Evolutionary conservation across 2,113 vertebrate genomes (phyloP).

Genomic region (Ameiurus melas): DNA sequence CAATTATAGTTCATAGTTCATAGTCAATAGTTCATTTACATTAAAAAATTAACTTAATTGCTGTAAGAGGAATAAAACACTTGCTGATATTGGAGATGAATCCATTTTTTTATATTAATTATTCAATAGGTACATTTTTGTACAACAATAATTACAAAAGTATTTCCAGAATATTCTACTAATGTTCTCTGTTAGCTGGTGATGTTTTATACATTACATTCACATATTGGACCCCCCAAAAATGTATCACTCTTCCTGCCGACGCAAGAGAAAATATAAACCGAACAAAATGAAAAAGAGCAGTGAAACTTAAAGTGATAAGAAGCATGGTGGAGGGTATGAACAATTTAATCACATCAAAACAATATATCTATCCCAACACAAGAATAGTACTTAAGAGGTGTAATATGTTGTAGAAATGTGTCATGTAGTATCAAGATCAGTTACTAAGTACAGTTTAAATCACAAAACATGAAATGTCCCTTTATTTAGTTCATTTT

Average conservation of each 20-base stretch:
- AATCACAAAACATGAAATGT: background rate
- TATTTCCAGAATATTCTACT: background rate
- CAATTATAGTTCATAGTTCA: no score
- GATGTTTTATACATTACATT: constrained; percentile 3
- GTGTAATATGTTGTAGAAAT: background rate
- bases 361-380: background rate
- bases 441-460: background rate
- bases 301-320: background rate
- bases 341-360: constrained; percentile 17
- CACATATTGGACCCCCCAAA: background rate
- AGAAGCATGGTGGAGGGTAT: background rate
- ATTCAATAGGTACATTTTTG: background rate
- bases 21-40: no score
- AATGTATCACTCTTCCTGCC: background rate
- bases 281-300: constrained; percentile 9
- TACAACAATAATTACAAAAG: background rate
- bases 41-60: no score
- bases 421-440: constrained; percentile 16
- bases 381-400: constrained; percentile 9
- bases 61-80: background rate
- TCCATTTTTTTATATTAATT: background rate
- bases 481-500: background rate
- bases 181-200: background rate
- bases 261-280: constrained; percentile 9
- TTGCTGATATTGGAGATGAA: background rate